Evolutionary conservation across 2,888 invertebrate genomes (phyloP), one percentile per base, ranked within the genome.

Genomic region (Plebejus melissa): DNA sequence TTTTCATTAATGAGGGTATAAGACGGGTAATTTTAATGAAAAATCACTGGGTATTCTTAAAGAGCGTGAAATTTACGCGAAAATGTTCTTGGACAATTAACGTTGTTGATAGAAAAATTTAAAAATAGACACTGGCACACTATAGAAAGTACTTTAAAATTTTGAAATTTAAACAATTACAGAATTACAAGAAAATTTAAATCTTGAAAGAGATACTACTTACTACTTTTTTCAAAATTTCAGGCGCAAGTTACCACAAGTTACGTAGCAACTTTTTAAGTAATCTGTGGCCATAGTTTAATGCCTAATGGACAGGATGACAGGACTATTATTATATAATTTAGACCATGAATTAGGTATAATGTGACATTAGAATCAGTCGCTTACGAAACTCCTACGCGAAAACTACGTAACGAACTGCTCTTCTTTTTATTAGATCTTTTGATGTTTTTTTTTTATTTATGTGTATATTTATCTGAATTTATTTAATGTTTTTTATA

Each of bases 351-450:
- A 65, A 36, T 65, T 32, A 32, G 32, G 65, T 65, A 3, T 65
- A 11, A 65, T 13, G 32, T 65, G 32, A 32, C 32, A 32, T 36
- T 70, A 50, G 54, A 72, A 50, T 22, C 1, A 72, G 54, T 36
- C 72, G 72, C 72, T 54, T 54, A 72, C 72, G 50, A 16, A 28
- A 72, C 22, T 50, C 28, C 50, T 72, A 54, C 72, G 16, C 32
- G 13, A 28, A 65, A 65, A 65, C 32, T 13, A 71, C 71, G 32
- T 46, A 22, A 46, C 41, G 38, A 70, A 38, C 6, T 38, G 69
- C n/a, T 70, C 70, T 41, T 70, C 6, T 22, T 70, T 41, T 32
- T 9, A 32, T 32, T 32, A 16, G 65, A 9, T 65, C 65, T 32
- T 71, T 71, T 41, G 46, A 41, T 46, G n/a, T 16, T 4, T 54